Percentiles rank a stretch among this genome's conserved stretches.
Conservation (phyloP, 2,888 invertebrate species). For the Xestoiulus laeticollis region DNA sequence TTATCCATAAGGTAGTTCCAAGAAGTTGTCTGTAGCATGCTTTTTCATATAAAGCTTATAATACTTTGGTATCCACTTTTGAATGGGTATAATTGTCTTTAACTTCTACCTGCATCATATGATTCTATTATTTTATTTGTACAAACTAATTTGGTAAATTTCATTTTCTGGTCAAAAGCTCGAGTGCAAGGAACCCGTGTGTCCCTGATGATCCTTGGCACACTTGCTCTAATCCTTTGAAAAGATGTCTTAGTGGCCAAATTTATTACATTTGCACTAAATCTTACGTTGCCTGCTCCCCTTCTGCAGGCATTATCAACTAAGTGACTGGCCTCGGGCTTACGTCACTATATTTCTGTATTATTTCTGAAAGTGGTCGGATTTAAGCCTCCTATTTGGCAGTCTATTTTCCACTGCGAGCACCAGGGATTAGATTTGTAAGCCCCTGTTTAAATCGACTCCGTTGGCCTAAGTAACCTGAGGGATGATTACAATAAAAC, state of each 20-base stretch:
- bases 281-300: background rate
- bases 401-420: slow-evolving; percentile 46
- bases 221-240: background rate
- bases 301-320: slow-evolving; percentile 30
- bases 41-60: no score
- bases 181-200: background rate
- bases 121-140: background rate
- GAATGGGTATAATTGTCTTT: background rate
- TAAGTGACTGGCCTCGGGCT: slow-evolving; percentile 33
- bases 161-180: background rate
- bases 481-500: slow-evolving; percentile 36
- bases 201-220: background rate
- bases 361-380: slow-evolving; percentile 39
- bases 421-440: slow-evolving; percentile 41
- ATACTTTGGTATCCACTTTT: background rate
- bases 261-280: slow-evolving; percentile 41
- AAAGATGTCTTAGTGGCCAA: slow-evolving; percentile 35
- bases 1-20: no score
- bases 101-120: background rate
- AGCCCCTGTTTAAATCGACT: slow-evolving; percentile 45
- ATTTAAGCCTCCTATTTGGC: slow-evolving; percentile 43
- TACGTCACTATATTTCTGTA: slow-evolving; percentile 32
- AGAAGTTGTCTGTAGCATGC: no score
- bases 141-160: background rate
- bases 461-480: slow-evolving; percentile 41